These are phyloP conservation scores for Cactoblastis cactorum DNA, from an alignment of 2,888 invertebrate genomes.

Conservation along the genomic window DNA sequence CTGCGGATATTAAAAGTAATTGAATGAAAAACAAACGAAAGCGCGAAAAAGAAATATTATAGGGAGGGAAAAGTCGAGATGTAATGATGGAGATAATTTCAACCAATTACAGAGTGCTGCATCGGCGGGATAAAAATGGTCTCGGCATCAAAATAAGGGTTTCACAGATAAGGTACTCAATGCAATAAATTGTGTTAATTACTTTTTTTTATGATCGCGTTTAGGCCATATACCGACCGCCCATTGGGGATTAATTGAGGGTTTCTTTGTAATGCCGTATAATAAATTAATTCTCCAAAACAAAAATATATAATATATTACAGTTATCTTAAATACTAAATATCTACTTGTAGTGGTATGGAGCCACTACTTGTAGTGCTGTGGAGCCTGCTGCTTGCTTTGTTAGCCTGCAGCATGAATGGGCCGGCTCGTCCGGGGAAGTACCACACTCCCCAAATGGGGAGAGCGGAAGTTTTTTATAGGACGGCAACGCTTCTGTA, in stretches of 20 bases:
- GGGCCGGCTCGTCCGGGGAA: too few relatives aligned
- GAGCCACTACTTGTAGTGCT: too few relatives aligned
- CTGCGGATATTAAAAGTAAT: slow-evolving; percentile 64
- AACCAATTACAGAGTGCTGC: slow-evolving; percentile 77
- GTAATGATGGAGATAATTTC: slow-evolving; percentile 76
- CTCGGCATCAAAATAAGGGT: slow-evolving; percentile 28
- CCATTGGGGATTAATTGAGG: not conserved
- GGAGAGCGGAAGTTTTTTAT: too few relatives aligned
- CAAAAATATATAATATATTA: too few relatives aligned
- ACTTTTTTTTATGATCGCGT: not conserved
- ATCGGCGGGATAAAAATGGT: slow-evolving; percentile 70
- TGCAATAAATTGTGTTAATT: not conserved
- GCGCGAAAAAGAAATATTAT: slow-evolving; percentile 63
- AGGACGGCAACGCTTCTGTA: too few relatives aligned
- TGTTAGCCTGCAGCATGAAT: too few relatives aligned
- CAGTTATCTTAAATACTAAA: too few relatives aligned
- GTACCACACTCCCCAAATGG: too few relatives aligned
- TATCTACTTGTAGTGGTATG: too few relatives aligned
- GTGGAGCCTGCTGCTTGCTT: too few relatives aligned
- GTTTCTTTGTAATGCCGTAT: too few relatives aligned
- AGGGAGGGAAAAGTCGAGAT: slow-evolving; percentile 69
- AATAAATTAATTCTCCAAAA: too few relatives aligned
- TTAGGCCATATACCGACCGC: not conserved
- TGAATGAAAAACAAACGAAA: slow-evolving; percentile 75
- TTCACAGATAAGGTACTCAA: not conserved